These are phyloP conservation scores for Drosophila malerkotliana DNA, from an alignment of 1,140 invertebrate species.

Conservation along the genomic window DNA sequence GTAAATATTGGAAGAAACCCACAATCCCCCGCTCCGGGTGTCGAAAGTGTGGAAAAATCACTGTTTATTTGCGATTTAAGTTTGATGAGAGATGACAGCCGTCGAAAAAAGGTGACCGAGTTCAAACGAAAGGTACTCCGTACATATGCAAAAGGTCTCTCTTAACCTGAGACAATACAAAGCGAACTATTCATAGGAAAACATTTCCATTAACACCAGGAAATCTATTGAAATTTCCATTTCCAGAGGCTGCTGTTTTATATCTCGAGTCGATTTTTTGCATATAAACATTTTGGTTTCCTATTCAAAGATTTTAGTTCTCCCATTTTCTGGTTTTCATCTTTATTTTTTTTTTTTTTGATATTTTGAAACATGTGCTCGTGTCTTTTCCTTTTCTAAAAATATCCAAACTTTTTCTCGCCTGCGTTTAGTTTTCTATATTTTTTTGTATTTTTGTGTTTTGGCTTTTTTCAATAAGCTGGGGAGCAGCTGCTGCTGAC, in stretches of 20 bases:
- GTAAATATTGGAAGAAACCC: conserved; percentile 46
- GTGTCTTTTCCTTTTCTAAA: conserved; percentile 59
- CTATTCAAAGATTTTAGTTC: conserved; percentile 40
- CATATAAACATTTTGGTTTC: conserved; percentile 57
- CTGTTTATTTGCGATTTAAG: conserved; percentile 29
- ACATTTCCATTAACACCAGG: not conserved
- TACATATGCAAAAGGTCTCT: conserved; percentile 2
- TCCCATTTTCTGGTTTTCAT: conserved; percentile 31
- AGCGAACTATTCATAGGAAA: not conserved
- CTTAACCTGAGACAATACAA: not conserved
- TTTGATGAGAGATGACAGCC: conserved; percentile 43
- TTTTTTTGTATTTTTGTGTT: conserved; percentile 15
- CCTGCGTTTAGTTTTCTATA: conserved; percentile 15
- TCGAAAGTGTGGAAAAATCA: conserved; percentile 35
- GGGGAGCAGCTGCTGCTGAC: conserved; percentile 29
- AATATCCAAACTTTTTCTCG: conserved; percentile 55
- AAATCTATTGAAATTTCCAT: not conserved
- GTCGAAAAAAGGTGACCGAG: conserved; percentile 34
- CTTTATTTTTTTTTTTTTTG: conserved; percentile 42
- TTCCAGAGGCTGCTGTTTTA: conserved; percentile 21
- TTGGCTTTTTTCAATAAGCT: conserved; percentile 42
- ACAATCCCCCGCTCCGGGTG: conserved; percentile 12
- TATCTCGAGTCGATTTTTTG: conserved; percentile 8
- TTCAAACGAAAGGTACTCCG: conserved; percentile 26
- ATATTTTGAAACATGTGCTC: conserved; percentile 79